Conservation (phyloP, 2,888 invertebrate species). For the Allophyes oxyacanthae region DNA sequence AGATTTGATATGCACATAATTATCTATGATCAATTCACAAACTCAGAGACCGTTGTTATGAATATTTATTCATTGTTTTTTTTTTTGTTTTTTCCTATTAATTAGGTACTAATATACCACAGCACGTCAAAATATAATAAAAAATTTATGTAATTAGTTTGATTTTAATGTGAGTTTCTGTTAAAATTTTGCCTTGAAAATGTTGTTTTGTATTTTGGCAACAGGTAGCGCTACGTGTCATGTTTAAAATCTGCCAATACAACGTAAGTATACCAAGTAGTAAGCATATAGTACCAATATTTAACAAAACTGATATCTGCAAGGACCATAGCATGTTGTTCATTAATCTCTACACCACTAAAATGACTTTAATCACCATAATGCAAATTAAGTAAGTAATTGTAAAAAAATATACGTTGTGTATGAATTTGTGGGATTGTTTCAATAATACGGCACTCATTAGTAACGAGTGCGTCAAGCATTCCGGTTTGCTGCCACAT, state of each 20-base stretch:
- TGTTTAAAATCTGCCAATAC: too few species aligned
- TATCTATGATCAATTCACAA: too few species aligned
- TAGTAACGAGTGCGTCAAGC: constrained; percentile 43
- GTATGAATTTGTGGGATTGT: constrained; percentile 30
- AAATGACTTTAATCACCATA: constrained; percentile 13
- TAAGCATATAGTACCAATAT: too few species aligned
- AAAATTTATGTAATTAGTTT: too few species aligned
- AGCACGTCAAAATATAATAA: too few species aligned
- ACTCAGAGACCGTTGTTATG: too few species aligned
- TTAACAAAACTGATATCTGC: not conserved
- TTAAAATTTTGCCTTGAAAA: not conserved
- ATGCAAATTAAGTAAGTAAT: constrained; percentile 12
- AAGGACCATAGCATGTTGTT: not conserved
- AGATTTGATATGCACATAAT: too few species aligned
- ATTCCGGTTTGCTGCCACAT: constrained; percentile 34
- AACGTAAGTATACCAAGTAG: too few species aligned
- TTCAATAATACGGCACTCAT: constrained; percentile 41
- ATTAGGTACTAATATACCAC: too few species aligned
- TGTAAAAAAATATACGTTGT: constrained; percentile 19
- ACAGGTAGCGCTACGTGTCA: constrained; percentile 43
- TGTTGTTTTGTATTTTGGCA: constrained; percentile 26
- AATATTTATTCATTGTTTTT: too few species aligned
- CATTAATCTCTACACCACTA: not conserved
- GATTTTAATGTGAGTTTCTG: too few species aligned
- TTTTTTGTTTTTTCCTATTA: too few species aligned